Conservation (phyloP, 2,888 invertebrate genomes). For the Mimas tiliae region DNA sequence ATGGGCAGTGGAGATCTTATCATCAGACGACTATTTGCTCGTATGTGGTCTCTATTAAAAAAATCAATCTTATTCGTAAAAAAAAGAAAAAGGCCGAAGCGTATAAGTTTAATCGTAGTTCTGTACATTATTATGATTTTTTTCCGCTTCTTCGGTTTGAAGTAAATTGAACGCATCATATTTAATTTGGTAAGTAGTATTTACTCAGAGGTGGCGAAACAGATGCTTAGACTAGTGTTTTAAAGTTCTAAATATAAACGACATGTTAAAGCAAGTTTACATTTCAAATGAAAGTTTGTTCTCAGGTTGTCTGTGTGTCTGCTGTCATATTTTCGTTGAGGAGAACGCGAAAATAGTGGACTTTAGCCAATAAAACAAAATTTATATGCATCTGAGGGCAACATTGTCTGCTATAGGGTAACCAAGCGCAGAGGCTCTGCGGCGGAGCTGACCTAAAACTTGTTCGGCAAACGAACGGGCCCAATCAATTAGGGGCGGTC, state of each 20-base stretch:
- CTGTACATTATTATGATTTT: too few species aligned
- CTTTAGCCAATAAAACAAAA: not conserved
- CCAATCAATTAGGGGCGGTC: constrained; percentile 84
- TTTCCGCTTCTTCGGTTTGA: too few species aligned
- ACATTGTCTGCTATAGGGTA: constrained; percentile 30
- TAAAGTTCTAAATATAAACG: not conserved
- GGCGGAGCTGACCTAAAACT: constrained; percentile 81
- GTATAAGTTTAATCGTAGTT: too few species aligned
- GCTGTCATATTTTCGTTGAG: not conserved
- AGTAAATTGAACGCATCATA: too few species aligned
- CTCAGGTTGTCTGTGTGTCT: not conserved
- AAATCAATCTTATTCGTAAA: too few species aligned
- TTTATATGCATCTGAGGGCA: constrained; percentile 32
- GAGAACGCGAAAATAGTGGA: not conserved
- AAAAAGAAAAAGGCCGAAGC: too few species aligned
- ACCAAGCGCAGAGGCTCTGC: constrained; percentile 66
- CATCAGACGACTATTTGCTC: too few species aligned
- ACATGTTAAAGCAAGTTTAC: too few species aligned
- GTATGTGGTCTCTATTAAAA: too few species aligned
- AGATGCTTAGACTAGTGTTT: not conserved
- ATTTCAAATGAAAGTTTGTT: not conserved
- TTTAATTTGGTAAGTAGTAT: too few species aligned
- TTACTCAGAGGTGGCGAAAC: too few species aligned
- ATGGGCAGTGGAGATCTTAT: too few species aligned
- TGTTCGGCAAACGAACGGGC: constrained; percentile 77